phyloP scores from a whole-genome alignment of 1,140 invertebrate species.

The Dufourea novaeangliae region DNA sequence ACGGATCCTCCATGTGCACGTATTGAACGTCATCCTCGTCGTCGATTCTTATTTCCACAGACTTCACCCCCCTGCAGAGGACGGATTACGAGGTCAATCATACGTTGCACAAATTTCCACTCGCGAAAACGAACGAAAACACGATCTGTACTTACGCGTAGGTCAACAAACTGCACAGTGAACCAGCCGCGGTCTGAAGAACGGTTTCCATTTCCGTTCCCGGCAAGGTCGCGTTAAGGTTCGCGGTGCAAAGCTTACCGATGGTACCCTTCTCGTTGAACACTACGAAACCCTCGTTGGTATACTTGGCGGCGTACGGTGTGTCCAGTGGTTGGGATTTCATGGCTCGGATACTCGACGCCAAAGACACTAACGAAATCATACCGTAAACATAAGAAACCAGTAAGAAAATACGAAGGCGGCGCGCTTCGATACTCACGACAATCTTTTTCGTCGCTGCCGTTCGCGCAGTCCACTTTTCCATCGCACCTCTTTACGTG shows the following conservation, averaged over 20 bases:
- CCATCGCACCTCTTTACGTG: constrained; percentile 89
- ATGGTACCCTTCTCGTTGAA: constrained; percentile 91
- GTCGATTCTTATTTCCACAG: constrained; percentile 82
- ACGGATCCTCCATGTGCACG: constrained; percentile 90
- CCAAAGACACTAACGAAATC: constrained; percentile 86
- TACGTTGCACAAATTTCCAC: background rate
- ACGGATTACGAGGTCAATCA: background rate
- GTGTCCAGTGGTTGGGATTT: constrained; percentile 83
- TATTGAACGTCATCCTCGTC: constrained; percentile 84
- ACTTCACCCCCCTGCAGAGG: constrained; percentile 81
- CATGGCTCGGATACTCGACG: constrained; percentile 85
- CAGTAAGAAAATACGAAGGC: background rate
- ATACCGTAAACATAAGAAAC: constrained; percentile 35
- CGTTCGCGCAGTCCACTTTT: constrained; percentile 91
- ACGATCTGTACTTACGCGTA: constrained; percentile 84
- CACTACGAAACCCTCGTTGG: constrained; percentile 88
- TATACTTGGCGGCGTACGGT: constrained; percentile 86
- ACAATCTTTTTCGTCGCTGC: constrained; percentile 92
- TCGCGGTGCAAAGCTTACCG: constrained; percentile 91
- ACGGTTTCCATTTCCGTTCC: constrained; percentile 81
- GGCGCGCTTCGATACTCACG: constrained; percentile 83
- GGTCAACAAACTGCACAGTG: constrained; percentile 88
- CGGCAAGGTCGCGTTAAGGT: constrained; percentile 84
- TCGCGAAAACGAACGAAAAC: background rate
- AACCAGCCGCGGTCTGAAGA: constrained; percentile 87